These are phyloP conservation scores for Agonopterix alstromeriana DNA, from an alignment of 2,888 invertebrate species.

Conservation along the genomic window DNA sequence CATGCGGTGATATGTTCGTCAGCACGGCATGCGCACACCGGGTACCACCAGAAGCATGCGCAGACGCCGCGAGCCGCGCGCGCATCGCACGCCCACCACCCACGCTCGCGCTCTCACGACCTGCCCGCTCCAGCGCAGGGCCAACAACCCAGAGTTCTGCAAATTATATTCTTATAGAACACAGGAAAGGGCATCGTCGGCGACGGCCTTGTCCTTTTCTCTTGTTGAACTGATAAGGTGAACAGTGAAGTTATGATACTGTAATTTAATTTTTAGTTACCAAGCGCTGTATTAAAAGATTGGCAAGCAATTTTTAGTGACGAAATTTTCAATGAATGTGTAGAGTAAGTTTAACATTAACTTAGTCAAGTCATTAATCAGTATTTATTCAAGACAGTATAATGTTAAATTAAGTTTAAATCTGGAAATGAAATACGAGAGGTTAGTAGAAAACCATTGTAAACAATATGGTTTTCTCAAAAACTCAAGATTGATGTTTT, in stretches of 20 bases:
- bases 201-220: conserved; percentile 37
- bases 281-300: conserved; percentile 29
- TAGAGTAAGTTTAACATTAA: conserved; percentile 14
- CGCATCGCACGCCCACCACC: conserved; percentile 26
- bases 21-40: conserved; percentile 63
- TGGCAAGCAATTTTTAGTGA: conserved; percentile 12
- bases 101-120: conserved; percentile 61
- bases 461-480: neutral
- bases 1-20: conserved; percentile 80
- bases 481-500: neutral
- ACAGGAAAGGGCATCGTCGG: conserved; percentile 34
- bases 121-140: conserved; percentile 28
- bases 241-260: conserved; percentile 2
- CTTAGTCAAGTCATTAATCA: conserved; percentile 35
- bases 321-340: conserved; percentile 16
- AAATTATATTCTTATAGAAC: conserved; percentile 73
- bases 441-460: neutral
- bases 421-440: neutral
- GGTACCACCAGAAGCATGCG: conserved; percentile 60
- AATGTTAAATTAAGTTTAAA: neutral
- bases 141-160: conserved; percentile 62
- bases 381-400: conserved; percentile 26
- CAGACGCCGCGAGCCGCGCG: conserved; percentile 31
- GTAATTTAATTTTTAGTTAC: conserved; percentile 38
- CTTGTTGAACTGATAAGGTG: conserved; percentile 13